A percentile compares a stretch with the other conserved stretches of the same genome.
Conservation (phyloP, 2,113 vertebrate genomes). For the Peromyscus polionotus region DNA sequence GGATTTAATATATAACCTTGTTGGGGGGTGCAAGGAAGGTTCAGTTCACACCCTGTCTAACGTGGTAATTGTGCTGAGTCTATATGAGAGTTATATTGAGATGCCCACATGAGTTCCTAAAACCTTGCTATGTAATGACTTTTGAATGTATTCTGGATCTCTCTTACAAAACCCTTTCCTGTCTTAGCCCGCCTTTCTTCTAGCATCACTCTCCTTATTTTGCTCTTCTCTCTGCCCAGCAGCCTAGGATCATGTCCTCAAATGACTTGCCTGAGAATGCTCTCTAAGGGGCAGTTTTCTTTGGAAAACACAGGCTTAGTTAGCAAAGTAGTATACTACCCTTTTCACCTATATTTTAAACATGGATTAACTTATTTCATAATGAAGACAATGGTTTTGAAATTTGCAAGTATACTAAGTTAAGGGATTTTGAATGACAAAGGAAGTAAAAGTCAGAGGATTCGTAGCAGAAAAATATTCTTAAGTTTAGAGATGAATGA, state of each 20-base stretch:
- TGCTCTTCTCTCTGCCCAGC: neutral
- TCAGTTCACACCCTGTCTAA: neutral
- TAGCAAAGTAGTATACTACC: neutral
- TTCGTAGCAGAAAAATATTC: neutral
- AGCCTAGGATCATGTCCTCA: neutral
- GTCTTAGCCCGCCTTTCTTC: neutral
- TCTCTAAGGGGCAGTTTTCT: neutral
- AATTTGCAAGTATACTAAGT: neutral
- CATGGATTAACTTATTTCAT: neutral
- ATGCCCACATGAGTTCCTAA: slow-evolving; percentile 15
- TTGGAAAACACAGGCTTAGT: neutral
- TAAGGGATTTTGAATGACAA: neutral
- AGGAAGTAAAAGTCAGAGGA: neutral
- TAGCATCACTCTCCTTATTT: neutral
- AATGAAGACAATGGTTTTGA: neutral
- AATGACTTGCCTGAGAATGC: neutral
- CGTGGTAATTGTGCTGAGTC: neutral
- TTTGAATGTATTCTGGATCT: neutral
- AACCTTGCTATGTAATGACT: slow-evolving; percentile 6
- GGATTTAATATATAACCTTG: neutral
- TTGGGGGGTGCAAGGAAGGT: neutral
- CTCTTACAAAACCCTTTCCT: neutral
- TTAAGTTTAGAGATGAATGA: neutral
- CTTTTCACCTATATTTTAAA: neutral
- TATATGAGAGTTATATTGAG: neutral